These are phyloP conservation scores for Ornithoptera alexandrae DNA, from an alignment of 2,888 invertebrate species.

Conservation along the genomic window DNA sequence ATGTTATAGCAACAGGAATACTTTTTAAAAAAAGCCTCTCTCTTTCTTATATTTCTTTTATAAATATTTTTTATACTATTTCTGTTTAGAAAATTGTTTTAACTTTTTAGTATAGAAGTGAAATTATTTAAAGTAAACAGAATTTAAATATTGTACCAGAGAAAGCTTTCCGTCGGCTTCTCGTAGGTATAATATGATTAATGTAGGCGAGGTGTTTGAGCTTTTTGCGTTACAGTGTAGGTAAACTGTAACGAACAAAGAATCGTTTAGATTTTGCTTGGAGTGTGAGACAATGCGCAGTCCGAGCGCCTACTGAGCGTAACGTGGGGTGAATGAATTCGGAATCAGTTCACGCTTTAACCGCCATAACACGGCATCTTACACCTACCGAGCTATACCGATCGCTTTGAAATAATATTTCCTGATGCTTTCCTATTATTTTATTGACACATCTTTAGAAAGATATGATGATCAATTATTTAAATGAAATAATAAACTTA, in stretches of 20 bases:
- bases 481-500: no score
- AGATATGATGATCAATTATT: no score
- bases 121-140: conserved; percentile 32
- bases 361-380: conserved; percentile 36
- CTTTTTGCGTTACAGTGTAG: conserved; percentile 64
- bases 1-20: conserved; percentile 23
- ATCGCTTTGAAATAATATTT: neutral
- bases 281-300: conserved; percentile 66
- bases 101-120: neutral
- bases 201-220: conserved; percentile 66
- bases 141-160: conserved; percentile 56
- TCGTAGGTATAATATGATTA: conserved; percentile 57
- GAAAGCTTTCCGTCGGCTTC: conserved; percentile 50
- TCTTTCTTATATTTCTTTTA: conserved; percentile 23
- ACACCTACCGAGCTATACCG: neutral
- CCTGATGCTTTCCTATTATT: neutral
- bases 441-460: neutral
- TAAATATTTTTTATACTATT: neutral
- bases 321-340: conserved; percentile 73
- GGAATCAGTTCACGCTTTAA: conserved; percentile 61
- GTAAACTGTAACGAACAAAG: conserved; percentile 71
- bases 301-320: conserved; percentile 63
- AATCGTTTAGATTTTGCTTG: conserved; percentile 65
- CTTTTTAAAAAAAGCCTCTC: conserved; percentile 22
- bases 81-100: neutral